Conservation (phyloP, 1,140 invertebrate genomes). For the Halictus rubicundus region DNA sequence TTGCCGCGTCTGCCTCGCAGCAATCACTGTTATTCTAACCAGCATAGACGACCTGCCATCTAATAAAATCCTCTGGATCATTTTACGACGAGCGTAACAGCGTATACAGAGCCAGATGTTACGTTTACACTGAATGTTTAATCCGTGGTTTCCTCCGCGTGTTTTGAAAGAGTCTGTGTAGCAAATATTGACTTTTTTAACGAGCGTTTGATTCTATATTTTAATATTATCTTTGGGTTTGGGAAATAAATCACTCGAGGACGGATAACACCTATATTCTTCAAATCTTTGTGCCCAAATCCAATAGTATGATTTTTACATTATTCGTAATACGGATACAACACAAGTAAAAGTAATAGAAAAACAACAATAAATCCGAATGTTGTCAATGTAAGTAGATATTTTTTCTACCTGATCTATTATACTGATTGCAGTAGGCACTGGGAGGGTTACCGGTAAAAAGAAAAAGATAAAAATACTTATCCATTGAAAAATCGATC, state of each 20-base stretch:
- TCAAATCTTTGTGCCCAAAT: too few species aligned
- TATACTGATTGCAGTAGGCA: too few species aligned
- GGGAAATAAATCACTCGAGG: too few species aligned
- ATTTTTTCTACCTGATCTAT: too few species aligned
- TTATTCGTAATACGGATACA: too few species aligned
- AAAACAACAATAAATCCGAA: too few species aligned
- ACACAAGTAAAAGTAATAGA: too few species aligned
- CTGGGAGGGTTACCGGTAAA: too few species aligned
- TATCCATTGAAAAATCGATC: neutral
- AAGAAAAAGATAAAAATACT: neutral
- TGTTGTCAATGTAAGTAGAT: too few species aligned
- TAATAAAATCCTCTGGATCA: neutral
- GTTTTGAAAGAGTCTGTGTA: neutral
- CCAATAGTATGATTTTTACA: too few species aligned
- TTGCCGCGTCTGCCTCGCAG: conserved; percentile 1
- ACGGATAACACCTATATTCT: too few species aligned
- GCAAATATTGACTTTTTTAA: conserved; percentile 26
- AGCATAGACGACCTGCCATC: neutral
- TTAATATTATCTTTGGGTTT: too few species aligned
- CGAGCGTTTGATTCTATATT: neutral
- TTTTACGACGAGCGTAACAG: neutral
- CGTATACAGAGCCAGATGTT: conserved; percentile 8
- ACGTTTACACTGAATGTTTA: neutral
- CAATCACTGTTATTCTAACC: conserved; percentile 35
- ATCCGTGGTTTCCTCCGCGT: neutral